A percentile compares a stretch with the other conserved stretches of the same genome.
Conservation (phyloP, 2,797 vertebrate genomes). For the Crotalus adamanteus region DNA sequence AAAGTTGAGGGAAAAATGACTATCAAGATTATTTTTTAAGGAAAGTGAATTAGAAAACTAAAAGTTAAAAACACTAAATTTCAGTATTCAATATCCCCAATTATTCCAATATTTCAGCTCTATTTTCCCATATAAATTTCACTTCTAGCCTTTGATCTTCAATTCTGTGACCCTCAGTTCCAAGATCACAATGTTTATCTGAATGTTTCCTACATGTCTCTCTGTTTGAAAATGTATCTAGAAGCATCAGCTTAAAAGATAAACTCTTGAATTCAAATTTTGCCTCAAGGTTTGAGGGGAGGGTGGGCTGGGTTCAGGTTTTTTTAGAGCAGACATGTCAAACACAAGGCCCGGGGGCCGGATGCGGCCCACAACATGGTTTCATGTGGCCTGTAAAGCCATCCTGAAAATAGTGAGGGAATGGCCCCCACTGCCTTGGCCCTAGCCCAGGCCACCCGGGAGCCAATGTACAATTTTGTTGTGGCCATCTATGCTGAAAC, state of each 20-base stretch:
- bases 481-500: too few relatives aligned
- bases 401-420: too few relatives aligned
- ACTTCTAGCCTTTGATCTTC: background rate
- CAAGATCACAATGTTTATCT: slow-evolving; percentile 39
- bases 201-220: slow-evolving; percentile 36
- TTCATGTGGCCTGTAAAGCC: too few relatives aligned
- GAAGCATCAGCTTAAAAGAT: background rate
- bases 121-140: background rate
- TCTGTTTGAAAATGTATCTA: slow-evolving; percentile 45
- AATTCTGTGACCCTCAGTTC: slow-evolving; percentile 24
- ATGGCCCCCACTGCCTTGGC: too few relatives aligned
- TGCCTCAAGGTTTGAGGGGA: background rate
- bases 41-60: background rate
- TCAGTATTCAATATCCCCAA: background rate
- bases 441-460: too few relatives aligned
- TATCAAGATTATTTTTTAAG: background rate
- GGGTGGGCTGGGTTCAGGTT: background rate
- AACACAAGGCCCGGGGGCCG: too few relatives aligned
- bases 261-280: slow-evolving; percentile 59
- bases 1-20: background rate
- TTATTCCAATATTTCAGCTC: background rate
- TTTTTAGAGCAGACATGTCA: background rate
- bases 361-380: too few relatives aligned
- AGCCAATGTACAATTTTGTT: too few relatives aligned
- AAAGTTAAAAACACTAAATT: background rate